Evolutionary conservation across 2,113 vertebrate species (phyloP), one percentile per base, ranked within the genome.

Genomic region (Tachysurus vachellii): DNA sequence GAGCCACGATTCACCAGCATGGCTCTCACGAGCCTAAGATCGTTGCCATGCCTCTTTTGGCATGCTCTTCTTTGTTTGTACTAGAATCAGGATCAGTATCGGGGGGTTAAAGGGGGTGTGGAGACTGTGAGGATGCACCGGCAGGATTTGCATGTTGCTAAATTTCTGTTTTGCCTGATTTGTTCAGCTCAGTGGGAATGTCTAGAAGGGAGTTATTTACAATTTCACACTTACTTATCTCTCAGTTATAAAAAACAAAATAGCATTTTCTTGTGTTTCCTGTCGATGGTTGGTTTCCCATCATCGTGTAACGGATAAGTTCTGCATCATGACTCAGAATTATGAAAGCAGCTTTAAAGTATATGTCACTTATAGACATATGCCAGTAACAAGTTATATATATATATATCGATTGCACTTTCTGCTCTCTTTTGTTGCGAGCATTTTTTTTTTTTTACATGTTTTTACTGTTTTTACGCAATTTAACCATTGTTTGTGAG

Each of bases 1-100:
- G 88, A 98, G 97, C 97, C 94, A 98, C 95, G 88, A 93, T 95
- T 94, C 94, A 86, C 87, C 61, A 68, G 71, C 56, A 59, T 62
- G 77, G 82, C 66, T 90, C 17, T 21, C 44, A 64, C 50, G 70
- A 80, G 53, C 77, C 28, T 81, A 47, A 36, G 59, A 70, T 66
- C 47, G 13, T 64, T 44, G 56, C 77, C 50, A 68, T 28, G 44
- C 84, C 75, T 61, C 64, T 76, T 76, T 62, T 79, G 79, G 31
- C 79, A 81, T 81, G 79, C 44, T 56, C 31, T 44, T 31, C 56
- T 6, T 44, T 54, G 79, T 85, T 57, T 68, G 53, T 82, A 85
- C 53, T 28, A 31, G 44, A 71, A 42, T 73, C 70, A 61, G 86
- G 73, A 64, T 85, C 53, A 28, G 82, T 61, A 73, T 68, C 59